Conservation (phyloP, 2,113 vertebrate species). For the Amia ocellicauda region DNA sequence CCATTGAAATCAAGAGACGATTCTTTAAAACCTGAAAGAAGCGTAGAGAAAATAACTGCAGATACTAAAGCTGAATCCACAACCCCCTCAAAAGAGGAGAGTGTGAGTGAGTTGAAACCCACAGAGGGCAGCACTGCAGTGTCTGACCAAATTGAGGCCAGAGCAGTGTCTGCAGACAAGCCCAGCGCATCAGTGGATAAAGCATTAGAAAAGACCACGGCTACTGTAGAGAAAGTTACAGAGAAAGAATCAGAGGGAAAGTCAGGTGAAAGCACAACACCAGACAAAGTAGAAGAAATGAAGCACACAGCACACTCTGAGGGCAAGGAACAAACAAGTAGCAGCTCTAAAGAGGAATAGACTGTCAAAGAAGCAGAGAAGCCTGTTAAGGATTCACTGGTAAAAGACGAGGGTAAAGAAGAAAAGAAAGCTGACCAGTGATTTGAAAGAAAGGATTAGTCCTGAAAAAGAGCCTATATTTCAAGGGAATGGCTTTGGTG, state of each 20-base stretch:
- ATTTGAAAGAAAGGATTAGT: constrained; percentile 3
- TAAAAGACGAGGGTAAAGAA: constrained; percentile 9
- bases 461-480: neutral
- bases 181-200: neutral
- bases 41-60: constrained; percentile 4
- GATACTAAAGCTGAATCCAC: neutral
- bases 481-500: constrained; percentile 19
- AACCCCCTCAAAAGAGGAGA: neutral
- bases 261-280: neutral
- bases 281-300: neutral
- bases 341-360: too few species aligned
- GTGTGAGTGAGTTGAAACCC: neutral
- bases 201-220: neutral
- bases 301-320: neutral
- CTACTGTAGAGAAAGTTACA: neutral
- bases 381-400: constrained; percentile 5
- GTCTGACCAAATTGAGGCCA: neutral
- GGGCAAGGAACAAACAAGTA: neutral
- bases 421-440: neutral
- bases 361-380: neutral
- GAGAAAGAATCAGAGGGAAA: neutral
- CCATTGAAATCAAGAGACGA: too few species aligned
- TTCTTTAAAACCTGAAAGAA: too few species aligned
- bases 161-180: neutral
- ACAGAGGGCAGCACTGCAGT: neutral